A percentile compares a stretch with the other conserved stretches of the same genome.
These are phyloP conservation scores for Willowsia nigromaculata DNA, from an alignment of 2,888 invertebrate species.

Conservation along the genomic window DNA sequence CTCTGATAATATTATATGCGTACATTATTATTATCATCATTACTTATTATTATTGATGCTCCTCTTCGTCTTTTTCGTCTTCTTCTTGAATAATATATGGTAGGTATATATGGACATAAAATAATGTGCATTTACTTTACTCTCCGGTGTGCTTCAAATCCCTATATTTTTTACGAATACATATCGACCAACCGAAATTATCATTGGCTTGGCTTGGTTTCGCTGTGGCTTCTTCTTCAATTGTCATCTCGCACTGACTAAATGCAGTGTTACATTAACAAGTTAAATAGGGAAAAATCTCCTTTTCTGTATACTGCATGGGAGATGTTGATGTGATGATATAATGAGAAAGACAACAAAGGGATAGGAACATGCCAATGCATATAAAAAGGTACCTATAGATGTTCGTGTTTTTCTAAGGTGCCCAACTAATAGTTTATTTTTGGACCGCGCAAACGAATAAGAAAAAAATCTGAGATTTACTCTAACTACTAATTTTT, in stretches of 20 bases:
- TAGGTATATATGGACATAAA: constrained; percentile 27
- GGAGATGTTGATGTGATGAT: constrained; percentile 17
- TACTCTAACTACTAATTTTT: constrained; percentile 55
- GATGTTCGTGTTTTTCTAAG: not conserved
- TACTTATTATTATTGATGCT: constrained; percentile 64
- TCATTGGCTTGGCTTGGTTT: constrained; percentile 18
- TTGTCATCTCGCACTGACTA: not conserved
- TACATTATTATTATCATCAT: constrained; percentile 46
- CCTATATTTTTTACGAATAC: constrained; percentile 43
- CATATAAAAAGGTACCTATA: constrained; percentile 4
- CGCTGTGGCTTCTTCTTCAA: not conserved
- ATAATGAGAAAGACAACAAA: constrained; percentile 45
- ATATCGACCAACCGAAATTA: constrained; percentile 24
- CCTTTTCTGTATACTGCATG: not conserved
- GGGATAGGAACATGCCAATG: constrained; percentile 36
- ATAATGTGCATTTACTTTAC: constrained; percentile 36
- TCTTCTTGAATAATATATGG: constrained; percentile 52
- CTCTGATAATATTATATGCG: constrained; percentile 41
- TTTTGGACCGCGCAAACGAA: constrained; percentile 59
- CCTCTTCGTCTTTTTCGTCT: not conserved
- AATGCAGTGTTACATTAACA: constrained; percentile 28
- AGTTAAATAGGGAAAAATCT: constrained; percentile 38
- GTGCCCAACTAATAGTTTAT: not conserved
- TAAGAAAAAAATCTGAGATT: constrained; percentile 49
- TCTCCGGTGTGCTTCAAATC: not conserved